These are phyloP conservation scores for Percina caprodes DNA, from an alignment of 2,113 vertebrate species.

Conservation along the genomic window DNA sequence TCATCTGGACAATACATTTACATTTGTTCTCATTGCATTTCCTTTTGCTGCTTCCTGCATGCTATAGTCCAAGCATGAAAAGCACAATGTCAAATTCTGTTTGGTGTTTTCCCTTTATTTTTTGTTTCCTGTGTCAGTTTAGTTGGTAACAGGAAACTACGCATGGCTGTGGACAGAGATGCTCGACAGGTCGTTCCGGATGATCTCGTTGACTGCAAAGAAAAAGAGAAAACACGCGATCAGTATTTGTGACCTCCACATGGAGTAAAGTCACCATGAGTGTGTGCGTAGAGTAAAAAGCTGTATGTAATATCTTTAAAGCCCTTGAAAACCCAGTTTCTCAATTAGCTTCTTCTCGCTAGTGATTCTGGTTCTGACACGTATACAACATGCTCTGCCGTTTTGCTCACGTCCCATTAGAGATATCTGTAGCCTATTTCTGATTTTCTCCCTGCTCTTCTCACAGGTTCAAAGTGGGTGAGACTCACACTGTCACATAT, in stretches of 20 bases:
- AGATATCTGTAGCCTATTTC: no score
- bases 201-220: slow-evolving; percentile 97
- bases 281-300: not conserved
- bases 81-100: slow-evolving; percentile 22
- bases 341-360: not conserved
- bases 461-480: no score
- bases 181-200: slow-evolving; percentile 96
- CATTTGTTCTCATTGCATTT: slow-evolving; percentile 51
- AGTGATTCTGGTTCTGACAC: not conserved
- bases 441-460: no score
- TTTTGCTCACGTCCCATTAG: no score
- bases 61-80: slow-evolving; percentile 62
- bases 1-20: slow-evolving; percentile 52
- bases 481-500: no score
- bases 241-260: not conserved
- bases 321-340: not conserved
- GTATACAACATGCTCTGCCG: not conserved
- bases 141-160: slow-evolving; percentile 58
- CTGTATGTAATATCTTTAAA: not conserved
- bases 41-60: slow-evolving; percentile 51
- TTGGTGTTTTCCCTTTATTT: slow-evolving; percentile 51
- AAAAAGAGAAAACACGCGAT: slow-evolving; percentile 19
- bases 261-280: not conserved
- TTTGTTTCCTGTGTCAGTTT: slow-evolving; percentile 10
- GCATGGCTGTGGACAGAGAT: slow-evolving; percentile 87